A percentile compares a stretch with the other conserved stretches of the same genome.
These are phyloP conservation scores for Prochilodus magdalenae DNA, from an alignment of 2,113 vertebrate species.

Conservation along the genomic window DNA sequence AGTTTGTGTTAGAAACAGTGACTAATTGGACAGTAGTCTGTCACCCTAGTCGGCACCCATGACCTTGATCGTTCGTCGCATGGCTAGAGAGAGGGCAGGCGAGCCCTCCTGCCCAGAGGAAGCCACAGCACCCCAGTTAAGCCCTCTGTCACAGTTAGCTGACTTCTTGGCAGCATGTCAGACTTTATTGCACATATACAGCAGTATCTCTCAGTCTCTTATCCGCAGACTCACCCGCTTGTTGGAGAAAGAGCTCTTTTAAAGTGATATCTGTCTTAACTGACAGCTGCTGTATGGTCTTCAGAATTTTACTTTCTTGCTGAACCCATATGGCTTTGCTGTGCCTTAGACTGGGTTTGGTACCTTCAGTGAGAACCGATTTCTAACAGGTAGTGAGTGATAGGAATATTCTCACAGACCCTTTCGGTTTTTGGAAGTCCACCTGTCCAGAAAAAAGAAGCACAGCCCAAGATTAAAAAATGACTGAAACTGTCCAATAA, in stretches of 20 bases:
- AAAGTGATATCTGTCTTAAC: slow-evolving; percentile 34
- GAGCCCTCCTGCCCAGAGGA: slow-evolving; percentile 22
- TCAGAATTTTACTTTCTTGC: neutral
- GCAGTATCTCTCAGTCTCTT: slow-evolving; percentile 46
- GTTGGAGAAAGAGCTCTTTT: slow-evolving; percentile 18
- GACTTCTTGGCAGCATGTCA: slow-evolving; percentile 47
- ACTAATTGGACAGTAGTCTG: slow-evolving; percentile 62
- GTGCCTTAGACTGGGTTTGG: neutral
- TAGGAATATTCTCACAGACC: neutral
- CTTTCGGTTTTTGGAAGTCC: neutral
- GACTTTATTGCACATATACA: slow-evolving; percentile 55
- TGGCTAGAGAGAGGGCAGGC: slow-evolving; percentile 24
- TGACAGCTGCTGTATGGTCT: slow-evolving; percentile 12
- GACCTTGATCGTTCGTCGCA: slow-evolving; percentile 55
- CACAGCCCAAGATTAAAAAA: neutral
- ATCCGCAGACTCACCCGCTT: slow-evolving; percentile 12
- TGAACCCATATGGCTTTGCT: neutral
- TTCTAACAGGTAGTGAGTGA: slow-evolving; percentile 3
- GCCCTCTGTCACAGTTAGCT: slow-evolving; percentile 46
- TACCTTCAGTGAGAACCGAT: neutral
- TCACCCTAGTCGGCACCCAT: slow-evolving; percentile 43
- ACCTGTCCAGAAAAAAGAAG: neutral
- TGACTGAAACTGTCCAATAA: neutral
- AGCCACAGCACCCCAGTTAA: slow-evolving; percentile 27
- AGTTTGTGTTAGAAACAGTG: slow-evolving; percentile 57